These are phyloP conservation scores for Montipora capricornis DNA, from an alignment of 64 coral and sea anemone species.

Conservation along the genomic window DNA sequence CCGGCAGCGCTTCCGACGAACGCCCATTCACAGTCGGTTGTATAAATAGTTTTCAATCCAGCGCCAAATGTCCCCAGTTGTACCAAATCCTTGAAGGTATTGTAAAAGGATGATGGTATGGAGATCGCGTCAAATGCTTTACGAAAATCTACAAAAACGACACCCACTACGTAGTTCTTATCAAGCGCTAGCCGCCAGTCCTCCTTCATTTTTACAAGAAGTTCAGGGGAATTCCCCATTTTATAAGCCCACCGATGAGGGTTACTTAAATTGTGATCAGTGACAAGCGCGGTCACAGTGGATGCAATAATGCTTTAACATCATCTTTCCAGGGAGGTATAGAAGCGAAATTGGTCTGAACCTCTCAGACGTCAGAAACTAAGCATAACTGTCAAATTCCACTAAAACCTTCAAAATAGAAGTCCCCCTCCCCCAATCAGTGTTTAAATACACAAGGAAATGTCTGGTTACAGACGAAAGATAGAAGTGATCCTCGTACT, in stretches of 20 bases:
- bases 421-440: too few species aligned
- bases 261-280: background rate
- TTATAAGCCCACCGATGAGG: slow-evolving; percentile 48
- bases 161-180: slow-evolving; percentile 3
- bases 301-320: too few species aligned
- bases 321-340: too few species aligned
- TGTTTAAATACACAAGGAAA: too few species aligned
- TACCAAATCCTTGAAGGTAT: slow-evolving; percentile 24
- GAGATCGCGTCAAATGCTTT: slow-evolving; percentile 56
- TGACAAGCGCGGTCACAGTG: background rate
- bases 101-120: slow-evolving; percentile 6
- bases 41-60: slow-evolving; percentile 57
- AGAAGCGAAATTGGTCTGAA: too few species aligned
- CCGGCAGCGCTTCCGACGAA: background rate
- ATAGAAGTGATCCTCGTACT: too few species aligned
- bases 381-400: too few species aligned
- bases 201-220: slow-evolving; percentile 20
- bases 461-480: too few species aligned
- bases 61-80: background rate
- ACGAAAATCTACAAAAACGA: slow-evolving; percentile 48
- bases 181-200: slow-evolving; percentile 5
- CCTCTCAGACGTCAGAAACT: too few species aligned
- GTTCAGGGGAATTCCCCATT: background rate
- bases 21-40: slow-evolving; percentile 9
- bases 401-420: too few species aligned